Percentiles rank a stretch among this genome's conserved stretches.
phyloP scores from a whole-genome alignment of 2,113 vertebrate genomes.

The Oenanthe oenanthe region DNA sequence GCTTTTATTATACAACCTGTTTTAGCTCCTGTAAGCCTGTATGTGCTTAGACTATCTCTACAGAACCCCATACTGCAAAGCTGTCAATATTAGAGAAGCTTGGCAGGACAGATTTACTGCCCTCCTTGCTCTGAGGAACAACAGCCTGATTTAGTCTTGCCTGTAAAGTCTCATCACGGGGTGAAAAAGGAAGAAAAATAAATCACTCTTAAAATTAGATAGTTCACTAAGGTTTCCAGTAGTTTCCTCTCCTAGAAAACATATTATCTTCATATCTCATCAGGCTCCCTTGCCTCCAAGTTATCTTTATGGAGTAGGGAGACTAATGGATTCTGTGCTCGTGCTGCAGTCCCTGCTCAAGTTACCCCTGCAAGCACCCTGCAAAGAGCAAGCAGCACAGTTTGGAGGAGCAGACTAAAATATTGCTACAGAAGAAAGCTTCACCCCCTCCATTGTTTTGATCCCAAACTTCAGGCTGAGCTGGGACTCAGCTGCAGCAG shows the following conservation, averaged over 20 bases:
- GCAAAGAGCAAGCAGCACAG: not conserved
- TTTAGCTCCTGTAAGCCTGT: not conserved
- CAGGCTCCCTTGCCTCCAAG: not conserved
- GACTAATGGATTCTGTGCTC: not conserved
- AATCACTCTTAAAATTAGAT: not conserved
- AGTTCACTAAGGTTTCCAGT: not conserved
- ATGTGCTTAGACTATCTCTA: not conserved
- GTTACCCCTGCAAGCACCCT: not conserved
- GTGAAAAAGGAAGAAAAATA: not conserved
- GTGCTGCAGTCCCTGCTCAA: not conserved
- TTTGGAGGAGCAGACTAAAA: not conserved
- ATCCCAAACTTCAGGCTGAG: not conserved
- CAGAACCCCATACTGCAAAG: not conserved
- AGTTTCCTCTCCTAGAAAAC: not conserved
- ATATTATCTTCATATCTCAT: not conserved
- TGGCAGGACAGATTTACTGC: not conserved
- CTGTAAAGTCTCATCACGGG: fast-evolving
- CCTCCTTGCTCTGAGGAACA: not conserved
- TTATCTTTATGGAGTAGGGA: not conserved
- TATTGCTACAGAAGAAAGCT: not conserved
- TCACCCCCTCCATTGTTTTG: fast-evolving
- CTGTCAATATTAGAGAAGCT: not conserved
- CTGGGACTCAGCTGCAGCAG: not conserved
- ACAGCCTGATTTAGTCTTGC: not conserved
- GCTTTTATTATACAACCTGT: not conserved